Conservation (phyloP, 2,797 vertebrate species). For the Pipistrellus pygmaeus region DNA sequence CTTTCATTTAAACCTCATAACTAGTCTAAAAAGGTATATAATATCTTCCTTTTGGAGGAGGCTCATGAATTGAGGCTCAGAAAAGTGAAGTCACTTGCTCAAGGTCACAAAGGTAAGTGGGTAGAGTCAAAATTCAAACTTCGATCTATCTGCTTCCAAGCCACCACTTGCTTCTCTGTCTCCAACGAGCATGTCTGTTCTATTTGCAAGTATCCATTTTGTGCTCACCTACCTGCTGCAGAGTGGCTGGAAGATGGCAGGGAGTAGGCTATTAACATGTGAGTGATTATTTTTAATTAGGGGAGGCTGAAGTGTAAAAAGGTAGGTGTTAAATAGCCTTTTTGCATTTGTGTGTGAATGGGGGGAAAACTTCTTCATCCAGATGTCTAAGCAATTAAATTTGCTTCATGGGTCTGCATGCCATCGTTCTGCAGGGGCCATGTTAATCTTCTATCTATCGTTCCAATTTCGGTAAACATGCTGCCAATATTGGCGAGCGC, state of each 20-base stretch:
- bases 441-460: not conserved
- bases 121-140: not conserved
- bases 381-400: not conserved
- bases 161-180: not conserved
- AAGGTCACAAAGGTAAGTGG: not conserved
- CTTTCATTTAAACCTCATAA: not conserved
- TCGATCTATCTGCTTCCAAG: not conserved
- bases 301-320: constrained; percentile 60
- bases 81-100: not conserved
- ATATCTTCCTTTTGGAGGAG: not conserved
- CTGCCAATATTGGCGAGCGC: not conserved
- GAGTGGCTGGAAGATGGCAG: not conserved
- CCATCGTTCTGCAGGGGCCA: not conserved
- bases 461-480: not conserved
- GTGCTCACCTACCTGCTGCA: not conserved
- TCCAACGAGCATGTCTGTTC: not conserved
- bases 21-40: not conserved
- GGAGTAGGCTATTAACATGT: constrained; percentile 10
- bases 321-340: not conserved
- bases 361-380: not conserved
- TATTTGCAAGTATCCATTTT: not conserved
- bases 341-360: not conserved
- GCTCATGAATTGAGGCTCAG: not conserved
- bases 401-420: not conserved
- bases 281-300: constrained; percentile 72